Evolutionary conservation across 2,888 invertebrate genomes (phyloP), one percentile per base, ranked within the genome.

Genomic region (Netelia virgata): DNA sequence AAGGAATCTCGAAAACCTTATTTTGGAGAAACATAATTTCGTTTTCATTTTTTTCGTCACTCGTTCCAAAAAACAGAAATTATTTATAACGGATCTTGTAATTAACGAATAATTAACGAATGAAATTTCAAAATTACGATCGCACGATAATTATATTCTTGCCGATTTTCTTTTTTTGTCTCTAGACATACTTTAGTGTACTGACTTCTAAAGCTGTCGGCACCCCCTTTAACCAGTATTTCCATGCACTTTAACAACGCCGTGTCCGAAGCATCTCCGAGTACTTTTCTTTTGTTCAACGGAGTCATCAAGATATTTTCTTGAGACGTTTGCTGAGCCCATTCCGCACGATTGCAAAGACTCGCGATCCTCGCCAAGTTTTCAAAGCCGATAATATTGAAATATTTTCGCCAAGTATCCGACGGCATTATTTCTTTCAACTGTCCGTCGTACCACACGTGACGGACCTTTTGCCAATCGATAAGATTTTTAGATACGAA

Each of bases 321-420:
- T 82, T 95, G 94, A 1, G 94, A 95, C 41, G 94, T 91, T 88
- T 95, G 94, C 0, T 86, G 82, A 9, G 82, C 84, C 94, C 97
- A 98, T 88, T 95, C 95, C 77, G 97, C 97, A 89, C 95, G 95
- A 91, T 96, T 96, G 93, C 96, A 97, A 69, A 96, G 94, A 88
- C 95, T 96, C 76, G 96, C 96, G 3, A 91, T 86, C 50, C 82
- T 88, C 18, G 89, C 88, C 14, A 91, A 81, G 64, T 88, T 89
- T 36, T 80, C 61, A 57, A 91, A 90, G 5, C 89, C 89, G 1
- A 70, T 68, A 47, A 74, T 88, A 5, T 94, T 94, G 47, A 94
- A 92, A 90, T 96, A 95, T 89, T 95, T 95, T 87, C 95, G 95
- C 89, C 95, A 95, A 61, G 95, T 96, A 88, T 96, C 96, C 14